Evolutionary conservation across 92 coral and sea anemone genomes (phyloP), one percentile per base, ranked within the genome.

Genomic region (Actinostola sp.): DNA sequence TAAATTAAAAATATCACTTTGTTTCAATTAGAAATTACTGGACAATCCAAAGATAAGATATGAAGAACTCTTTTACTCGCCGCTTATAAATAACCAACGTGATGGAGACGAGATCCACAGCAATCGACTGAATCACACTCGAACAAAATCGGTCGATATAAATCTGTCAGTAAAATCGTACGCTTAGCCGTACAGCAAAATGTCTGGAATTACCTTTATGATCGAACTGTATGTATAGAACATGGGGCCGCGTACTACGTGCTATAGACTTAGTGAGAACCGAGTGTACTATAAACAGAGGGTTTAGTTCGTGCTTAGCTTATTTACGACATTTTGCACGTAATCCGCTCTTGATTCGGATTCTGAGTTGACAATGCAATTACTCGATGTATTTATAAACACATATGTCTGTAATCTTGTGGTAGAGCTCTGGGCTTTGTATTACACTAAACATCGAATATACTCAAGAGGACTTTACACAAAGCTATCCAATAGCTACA

Each of bases 401-500:
- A 24, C 48, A 34, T 39, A 43, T 43, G 54, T 23, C 33, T 39
- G 14, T 20, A 13, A 15, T 16, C 45, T 39, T 1, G n/a, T 9
- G 52, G 32, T 17, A 39, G 15, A n/a, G 30, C 15, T 49, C 48
- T 43, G 21, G 48, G 32, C 48, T 32, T 20, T 64, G 0, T 24
- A 36, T 26, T 11, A 27, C 34, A 19, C 50, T 23, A 64, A 41
- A 26, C 32, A 28, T 23, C 23, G 55, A 15, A 4, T 64, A 21
- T 32, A 0, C 41, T 64, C 24, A 28, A 30, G 19, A 43, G 30
- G 70, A 43, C 51, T 64, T 64, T 39, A 64, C n/a, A 11, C 33
- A 29, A 35, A 48, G 42, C 52, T 26, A 17, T 45, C 17, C 12
- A 29, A 33, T 33, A 19, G 0, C 6, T 23, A 3, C 1, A 42